These are phyloP conservation scores for Oenanthe oenanthe DNA, from an alignment of 2,113 vertebrate genomes.

Conservation along the genomic window DNA sequence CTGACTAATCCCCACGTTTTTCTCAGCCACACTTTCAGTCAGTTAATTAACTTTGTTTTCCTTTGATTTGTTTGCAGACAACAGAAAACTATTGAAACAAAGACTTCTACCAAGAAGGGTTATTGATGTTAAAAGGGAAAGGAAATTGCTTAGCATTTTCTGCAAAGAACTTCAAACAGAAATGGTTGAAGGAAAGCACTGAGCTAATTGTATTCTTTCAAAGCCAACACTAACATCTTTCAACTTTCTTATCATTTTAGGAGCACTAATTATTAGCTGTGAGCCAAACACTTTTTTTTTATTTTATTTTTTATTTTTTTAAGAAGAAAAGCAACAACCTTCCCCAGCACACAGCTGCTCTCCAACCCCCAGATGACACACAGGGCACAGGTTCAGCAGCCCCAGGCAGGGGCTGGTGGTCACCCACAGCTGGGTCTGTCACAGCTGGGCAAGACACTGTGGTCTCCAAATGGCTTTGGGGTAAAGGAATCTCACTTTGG, in stretches of 20 bases:
- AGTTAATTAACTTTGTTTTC: slow-evolving; percentile 52
- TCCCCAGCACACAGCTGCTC: neutral
- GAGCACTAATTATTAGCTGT: slow-evolving; percentile 18
- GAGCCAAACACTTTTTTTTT: neutral
- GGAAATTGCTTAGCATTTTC: slow-evolving; percentile 39
- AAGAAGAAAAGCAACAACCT: neutral
- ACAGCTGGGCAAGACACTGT: neutral
- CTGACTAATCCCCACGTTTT: neutral
- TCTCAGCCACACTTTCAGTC: neutral
- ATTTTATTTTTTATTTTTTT: neutral
- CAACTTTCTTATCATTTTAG: slow-evolving; percentile 17
- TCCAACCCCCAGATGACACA: rapidly evolving
- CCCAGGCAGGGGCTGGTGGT: neutral
- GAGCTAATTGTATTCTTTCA: slow-evolving; percentile 16
- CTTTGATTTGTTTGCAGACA: slow-evolving; percentile 51
- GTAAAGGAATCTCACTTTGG: neutral
- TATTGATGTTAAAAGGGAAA: slow-evolving; percentile 39
- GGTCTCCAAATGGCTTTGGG: neutral
- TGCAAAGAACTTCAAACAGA: slow-evolving; percentile 26
- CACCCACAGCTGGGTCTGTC: neutral
- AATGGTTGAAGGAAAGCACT: neutral
- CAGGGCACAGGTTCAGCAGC: rapidly evolving
- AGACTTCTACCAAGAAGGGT: neutral
- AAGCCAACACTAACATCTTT: slow-evolving; percentile 16
- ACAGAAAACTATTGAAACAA: slow-evolving; percentile 21